phyloP scores from a whole-genome alignment of 1,140 invertebrate genomes.

The Heliothis subflexa region DNA sequence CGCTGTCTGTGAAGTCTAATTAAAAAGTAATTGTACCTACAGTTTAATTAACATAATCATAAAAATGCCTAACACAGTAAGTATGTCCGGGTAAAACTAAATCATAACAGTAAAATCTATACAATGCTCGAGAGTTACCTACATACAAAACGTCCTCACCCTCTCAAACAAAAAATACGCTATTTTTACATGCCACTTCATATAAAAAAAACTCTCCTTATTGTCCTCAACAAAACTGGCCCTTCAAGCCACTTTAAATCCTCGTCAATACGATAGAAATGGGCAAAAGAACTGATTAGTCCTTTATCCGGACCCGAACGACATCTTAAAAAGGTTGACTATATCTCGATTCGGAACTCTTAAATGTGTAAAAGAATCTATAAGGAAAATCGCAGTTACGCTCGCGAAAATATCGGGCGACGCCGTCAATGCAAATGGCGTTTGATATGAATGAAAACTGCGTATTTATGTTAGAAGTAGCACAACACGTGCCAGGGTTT shows the following conservation, averaged over 20 bases:
- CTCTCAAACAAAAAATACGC: neutral
- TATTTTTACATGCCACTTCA: neutral
- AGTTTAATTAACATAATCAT: no score
- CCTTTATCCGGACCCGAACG: slow-evolving; percentile 23
- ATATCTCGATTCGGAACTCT: slow-evolving; percentile 32
- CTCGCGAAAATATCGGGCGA: neutral
- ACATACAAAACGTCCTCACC: no score
- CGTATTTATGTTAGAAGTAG: no score
- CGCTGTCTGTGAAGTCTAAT: no score
- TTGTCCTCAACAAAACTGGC: neutral
- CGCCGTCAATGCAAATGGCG: neutral
- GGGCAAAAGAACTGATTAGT: slow-evolving; percentile 42
- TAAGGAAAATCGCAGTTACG: slow-evolving; percentile 6
- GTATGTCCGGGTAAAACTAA: no score
- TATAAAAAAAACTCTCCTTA: neutral
- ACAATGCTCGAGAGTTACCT: no score
- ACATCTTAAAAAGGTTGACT: slow-evolving; percentile 37
- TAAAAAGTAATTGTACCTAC: no score
- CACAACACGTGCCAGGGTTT: no score
- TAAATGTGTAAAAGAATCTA: slow-evolving; percentile 22
- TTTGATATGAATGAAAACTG: no score
- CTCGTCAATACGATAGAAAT: slow-evolving; percentile 5
- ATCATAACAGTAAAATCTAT: no score
- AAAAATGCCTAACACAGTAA: no score
- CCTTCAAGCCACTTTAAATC: slow-evolving; percentile 23